A percentile compares a stretch with the other conserved stretches of the same genome.
These are phyloP conservation scores for Philotrypesis tridentata DNA, from an alignment of 1,140 invertebrate species.

Conservation along the genomic window DNA sequence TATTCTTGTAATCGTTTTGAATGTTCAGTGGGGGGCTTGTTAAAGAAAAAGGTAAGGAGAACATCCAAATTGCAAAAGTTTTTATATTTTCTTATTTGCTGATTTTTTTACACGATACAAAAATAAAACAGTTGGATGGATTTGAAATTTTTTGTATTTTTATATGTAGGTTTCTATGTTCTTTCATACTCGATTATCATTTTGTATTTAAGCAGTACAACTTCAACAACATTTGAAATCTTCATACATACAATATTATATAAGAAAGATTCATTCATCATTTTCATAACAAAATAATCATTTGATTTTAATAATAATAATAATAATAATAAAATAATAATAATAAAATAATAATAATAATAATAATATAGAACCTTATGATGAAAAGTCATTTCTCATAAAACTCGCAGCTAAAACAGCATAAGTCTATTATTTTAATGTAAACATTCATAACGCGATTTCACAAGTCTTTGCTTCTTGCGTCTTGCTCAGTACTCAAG, in stretches of 20 bases:
- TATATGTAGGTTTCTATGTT: slow-evolving; percentile 29
- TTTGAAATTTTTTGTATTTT: slow-evolving; percentile 29
- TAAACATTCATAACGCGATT: slow-evolving; percentile 34
- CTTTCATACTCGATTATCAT: slow-evolving; percentile 12
- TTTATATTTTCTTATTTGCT: slow-evolving; percentile 32
- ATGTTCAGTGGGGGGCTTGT: background rate
- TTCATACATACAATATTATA: slow-evolving; percentile 33
- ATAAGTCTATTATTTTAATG: slow-evolving; percentile 43
- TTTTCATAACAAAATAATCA: slow-evolving; percentile 39
- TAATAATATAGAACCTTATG: slow-evolving; percentile 11
- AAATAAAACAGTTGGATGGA: slow-evolving; percentile 29
- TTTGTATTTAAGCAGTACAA: slow-evolving; percentile 31
- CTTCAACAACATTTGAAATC: slow-evolving; percentile 38
- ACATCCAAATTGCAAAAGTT: slow-evolving; percentile 18
- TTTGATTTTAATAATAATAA: slow-evolving; percentile 37
- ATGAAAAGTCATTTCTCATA: slow-evolving; percentile 27
- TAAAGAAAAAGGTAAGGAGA: background rate
- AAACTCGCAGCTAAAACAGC: slow-evolving; percentile 18
- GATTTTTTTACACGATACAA: slow-evolving; percentile 34
- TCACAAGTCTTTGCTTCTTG: slow-evolving; percentile 43
- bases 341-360: background rate
- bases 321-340: background rate
- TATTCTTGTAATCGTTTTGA: too few species aligned
- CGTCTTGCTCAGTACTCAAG: slow-evolving; percentile 17
- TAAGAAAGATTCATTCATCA: slow-evolving; percentile 40